These are phyloP conservation scores for Chinchilla lanigera DNA, from an alignment of 2,113 vertebrate species.

Conservation along the genomic window DNA sequence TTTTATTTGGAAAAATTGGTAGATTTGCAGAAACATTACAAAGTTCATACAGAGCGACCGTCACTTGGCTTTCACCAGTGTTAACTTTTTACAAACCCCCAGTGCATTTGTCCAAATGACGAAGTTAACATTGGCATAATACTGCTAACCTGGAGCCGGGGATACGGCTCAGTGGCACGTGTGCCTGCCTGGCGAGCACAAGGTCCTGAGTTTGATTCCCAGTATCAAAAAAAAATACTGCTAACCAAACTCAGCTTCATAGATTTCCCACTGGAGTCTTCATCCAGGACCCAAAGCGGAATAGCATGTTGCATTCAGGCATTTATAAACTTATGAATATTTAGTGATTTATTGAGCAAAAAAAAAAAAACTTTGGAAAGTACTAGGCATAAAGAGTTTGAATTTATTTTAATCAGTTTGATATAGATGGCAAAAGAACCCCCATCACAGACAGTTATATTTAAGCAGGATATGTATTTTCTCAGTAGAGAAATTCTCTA, in stretches of 20 bases:
- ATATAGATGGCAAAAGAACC: neutral
- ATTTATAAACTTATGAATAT: neutral
- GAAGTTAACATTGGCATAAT: neutral
- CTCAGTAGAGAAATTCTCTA: neutral
- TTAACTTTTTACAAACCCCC: neutral
- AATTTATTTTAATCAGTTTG: slow-evolving; percentile 21
- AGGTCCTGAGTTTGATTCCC: no score
- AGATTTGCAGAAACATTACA: neutral
- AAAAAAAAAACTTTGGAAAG: neutral
- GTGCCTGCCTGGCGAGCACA: no score
- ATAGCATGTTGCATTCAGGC: neutral
- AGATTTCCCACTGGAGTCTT: neutral
- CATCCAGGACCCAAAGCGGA: neutral
- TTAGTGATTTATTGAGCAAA: neutral
- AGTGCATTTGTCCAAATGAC: fast-evolving
- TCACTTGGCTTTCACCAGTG: fast-evolving
- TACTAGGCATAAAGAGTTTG: neutral
- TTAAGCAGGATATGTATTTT: neutral
- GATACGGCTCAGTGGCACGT: no score
- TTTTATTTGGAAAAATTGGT: neutral
- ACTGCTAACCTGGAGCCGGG: no score
- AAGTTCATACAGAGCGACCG: neutral
- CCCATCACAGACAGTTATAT: neutral
- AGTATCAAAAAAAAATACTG: no score
- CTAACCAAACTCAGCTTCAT: neutral